A percentile compares a stretch with the other conserved stretches of the same genome.
Evolutionary conservation across 2,113 vertebrate species (phyloP).

Genomic region (Hystrix brachyura): DNA sequence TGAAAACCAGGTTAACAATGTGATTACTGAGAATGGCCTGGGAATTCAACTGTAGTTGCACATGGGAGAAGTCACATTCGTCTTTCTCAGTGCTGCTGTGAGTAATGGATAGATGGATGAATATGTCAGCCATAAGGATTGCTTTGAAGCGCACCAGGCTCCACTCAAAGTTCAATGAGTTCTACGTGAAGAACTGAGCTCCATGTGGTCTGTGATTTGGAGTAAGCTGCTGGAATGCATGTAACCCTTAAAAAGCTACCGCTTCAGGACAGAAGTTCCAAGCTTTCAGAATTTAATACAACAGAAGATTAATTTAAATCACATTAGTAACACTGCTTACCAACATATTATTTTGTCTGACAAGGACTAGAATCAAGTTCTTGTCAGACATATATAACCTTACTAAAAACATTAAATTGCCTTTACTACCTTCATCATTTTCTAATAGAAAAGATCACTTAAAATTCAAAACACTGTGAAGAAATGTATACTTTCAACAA

Average conservation of each 20-base stretch:
- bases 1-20: neutral
- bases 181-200: no score
- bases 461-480: neutral
- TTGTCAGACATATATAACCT: neutral
- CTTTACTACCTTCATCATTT: neutral
- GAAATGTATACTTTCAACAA: neutral
- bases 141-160: neutral
- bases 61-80: neutral
- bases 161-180: neutral
- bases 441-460: neutral
- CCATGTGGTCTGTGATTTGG: neutral
- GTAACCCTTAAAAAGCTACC: neutral
- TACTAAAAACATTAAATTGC: neutral
- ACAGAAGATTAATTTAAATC: neutral
- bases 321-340: neutral
- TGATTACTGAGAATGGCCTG: neutral
- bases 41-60: neutral
- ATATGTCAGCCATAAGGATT: accelerated
- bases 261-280: neutral
- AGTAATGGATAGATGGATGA: neutral
- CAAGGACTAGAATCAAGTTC: neutral
- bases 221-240: accelerated
- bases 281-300: neutral
- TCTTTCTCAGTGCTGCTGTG: neutral
- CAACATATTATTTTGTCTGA: neutral